phyloP scores from a whole-genome alignment of 37 sponge, comb jelly and placozoan species.

The Crambe crambe region DNA sequence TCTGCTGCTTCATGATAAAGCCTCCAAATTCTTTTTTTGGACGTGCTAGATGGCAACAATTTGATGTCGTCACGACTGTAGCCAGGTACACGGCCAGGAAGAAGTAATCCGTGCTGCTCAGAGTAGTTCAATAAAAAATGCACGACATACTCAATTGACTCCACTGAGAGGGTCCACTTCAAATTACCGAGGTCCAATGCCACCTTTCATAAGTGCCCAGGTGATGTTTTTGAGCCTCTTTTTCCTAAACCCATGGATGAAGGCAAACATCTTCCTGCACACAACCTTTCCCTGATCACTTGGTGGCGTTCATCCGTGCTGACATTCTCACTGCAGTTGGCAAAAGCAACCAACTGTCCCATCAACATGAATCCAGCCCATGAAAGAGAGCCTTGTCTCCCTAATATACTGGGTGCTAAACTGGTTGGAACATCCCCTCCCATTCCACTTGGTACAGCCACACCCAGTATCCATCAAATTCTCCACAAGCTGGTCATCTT shows the following conservation, averaged over 20 bases:
- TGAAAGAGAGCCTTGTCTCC: too few relatives aligned
- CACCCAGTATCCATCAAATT: not conserved
- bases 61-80: not conserved
- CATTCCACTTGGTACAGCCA: not conserved
- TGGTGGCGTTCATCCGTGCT: too few relatives aligned
- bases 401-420: too few relatives aligned
- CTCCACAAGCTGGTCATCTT: not conserved
- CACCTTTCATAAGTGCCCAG: not conserved
- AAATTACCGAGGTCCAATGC: not conserved
- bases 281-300: not conserved
- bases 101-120: not conserved
- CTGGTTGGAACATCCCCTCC: too few relatives aligned
- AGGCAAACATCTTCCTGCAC: not conserved
- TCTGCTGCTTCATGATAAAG: too few relatives aligned
- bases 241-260: not conserved
- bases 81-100: not conserved
- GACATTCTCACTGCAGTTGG: too few relatives aligned
- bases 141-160: not conserved
- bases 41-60: too few relatives aligned
- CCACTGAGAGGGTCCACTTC: not conserved
- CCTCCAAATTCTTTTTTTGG: too few relatives aligned
- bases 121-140: not conserved
- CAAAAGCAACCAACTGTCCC: too few relatives aligned
- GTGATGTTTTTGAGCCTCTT: not conserved
- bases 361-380: too few relatives aligned